A percentile compares a stretch with the other conserved stretches of the same genome.
Conservation (phyloP, 2,113 vertebrate genomes). For the Vanacampus margaritifer region DNA sequence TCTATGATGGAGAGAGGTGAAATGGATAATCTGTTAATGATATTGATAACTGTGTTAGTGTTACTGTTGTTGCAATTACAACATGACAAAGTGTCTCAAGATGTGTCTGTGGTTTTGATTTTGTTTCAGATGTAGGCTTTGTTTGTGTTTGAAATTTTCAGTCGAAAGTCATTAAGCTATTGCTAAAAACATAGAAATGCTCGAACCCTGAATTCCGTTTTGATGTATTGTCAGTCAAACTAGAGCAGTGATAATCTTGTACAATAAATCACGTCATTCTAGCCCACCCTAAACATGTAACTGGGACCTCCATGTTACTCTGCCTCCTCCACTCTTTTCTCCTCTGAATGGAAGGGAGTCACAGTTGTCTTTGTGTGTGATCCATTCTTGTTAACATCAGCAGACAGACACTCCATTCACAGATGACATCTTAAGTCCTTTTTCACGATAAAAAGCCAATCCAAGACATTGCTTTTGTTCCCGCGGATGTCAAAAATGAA, state of each 20-base stretch:
- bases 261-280: background rate
- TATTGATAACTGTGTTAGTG: too few species aligned
- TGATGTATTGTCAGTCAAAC: background rate
- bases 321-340: constrained; percentile 3
- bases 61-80: too few species aligned
- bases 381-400: constrained; percentile 49
- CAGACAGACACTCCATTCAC: constrained; percentile 47
- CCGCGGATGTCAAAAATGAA: constrained; percentile 8
- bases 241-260: background rate
- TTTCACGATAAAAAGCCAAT: constrained; percentile 27
- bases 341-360: constrained; percentile 29
- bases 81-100: too few species aligned
- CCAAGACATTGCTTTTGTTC: constrained; percentile 11
- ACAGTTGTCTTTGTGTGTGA: constrained; percentile 55
- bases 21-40: too few species aligned
- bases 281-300: constrained; percentile 9
- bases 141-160: too few species aligned
- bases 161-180: too few species aligned
- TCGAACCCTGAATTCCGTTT: background rate
- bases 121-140: too few species aligned
- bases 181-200: too few species aligned
- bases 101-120: too few species aligned
- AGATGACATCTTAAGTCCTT: constrained; percentile 39
- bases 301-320: background rate
- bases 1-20: too few species aligned